Percentiles rank a stretch among this genome's conserved stretches.
Conservation (phyloP, 2,113 vertebrate genomes). For the Larimichthys polyactis region DNA sequence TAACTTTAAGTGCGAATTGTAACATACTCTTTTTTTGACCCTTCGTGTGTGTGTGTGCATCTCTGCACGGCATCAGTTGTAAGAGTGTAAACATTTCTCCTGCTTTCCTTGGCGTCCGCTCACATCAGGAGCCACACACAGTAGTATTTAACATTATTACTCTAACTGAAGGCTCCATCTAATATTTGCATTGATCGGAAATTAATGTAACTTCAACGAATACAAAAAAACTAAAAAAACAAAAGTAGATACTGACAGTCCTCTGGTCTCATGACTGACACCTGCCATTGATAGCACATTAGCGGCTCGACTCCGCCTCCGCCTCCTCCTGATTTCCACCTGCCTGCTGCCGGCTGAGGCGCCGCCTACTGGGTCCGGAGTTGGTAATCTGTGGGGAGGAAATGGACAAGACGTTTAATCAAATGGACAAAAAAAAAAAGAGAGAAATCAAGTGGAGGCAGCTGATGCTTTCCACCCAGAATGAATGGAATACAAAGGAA, state of each 20-base stretch:
- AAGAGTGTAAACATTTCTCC: slow-evolving; percentile 74
- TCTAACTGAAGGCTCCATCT: slow-evolving; percentile 44
- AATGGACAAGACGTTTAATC: slow-evolving; percentile 81
- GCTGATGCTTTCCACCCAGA: slow-evolving; percentile 79
- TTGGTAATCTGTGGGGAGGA: slow-evolving; percentile 85
- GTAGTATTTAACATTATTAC: slow-evolving; percentile 27
- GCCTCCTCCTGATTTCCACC: slow-evolving; percentile 67
- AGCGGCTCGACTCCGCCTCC: slow-evolving; percentile 59
- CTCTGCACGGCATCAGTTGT: slow-evolving; percentile 21
- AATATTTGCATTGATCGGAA: slow-evolving; percentile 70
- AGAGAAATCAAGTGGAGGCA: slow-evolving; percentile 69
- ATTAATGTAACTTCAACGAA: slow-evolving; percentile 61
- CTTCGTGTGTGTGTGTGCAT: slow-evolving; percentile 46
- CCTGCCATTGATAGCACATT: slow-evolving; percentile 71
- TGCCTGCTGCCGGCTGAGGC: slow-evolving; percentile 59
- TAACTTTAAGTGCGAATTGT: slow-evolving; percentile 59
- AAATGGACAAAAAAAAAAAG: slow-evolving; percentile 67
- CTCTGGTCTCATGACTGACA: slow-evolving; percentile 65
- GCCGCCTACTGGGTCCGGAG: slow-evolving; percentile 85
- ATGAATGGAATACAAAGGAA: slow-evolving; percentile 76
- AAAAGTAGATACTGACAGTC: slow-evolving; percentile 62
- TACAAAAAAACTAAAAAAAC: slow-evolving; percentile 45
- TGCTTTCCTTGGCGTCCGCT: slow-evolving; percentile 41
- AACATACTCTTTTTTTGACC: slow-evolving; percentile 57
- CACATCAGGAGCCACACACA: slow-evolving; percentile 33